A percentile compares a stretch with the other conserved stretches of the same genome.
phyloP scores from a whole-genome alignment of 2,888 invertebrate genomes.

The Lissonota sp. region DNA sequence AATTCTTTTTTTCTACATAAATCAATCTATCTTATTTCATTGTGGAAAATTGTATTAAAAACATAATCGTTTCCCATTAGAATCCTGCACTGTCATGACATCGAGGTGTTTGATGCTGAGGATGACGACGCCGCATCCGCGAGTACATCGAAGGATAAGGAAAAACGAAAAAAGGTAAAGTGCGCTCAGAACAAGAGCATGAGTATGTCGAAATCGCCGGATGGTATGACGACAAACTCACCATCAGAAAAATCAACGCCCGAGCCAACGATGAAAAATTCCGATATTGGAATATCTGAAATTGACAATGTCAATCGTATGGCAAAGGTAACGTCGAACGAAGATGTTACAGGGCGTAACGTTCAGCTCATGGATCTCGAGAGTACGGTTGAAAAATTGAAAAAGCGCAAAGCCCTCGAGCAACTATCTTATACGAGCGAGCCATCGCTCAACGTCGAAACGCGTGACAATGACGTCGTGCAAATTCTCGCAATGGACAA shows the following conservation, averaged over 20 bases:
- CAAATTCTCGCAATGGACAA: slow-evolving; percentile 85
- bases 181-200: slow-evolving; percentile 56
- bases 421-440: slow-evolving; percentile 71
- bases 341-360: slow-evolving; percentile 67
- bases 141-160: slow-evolving; percentile 72
- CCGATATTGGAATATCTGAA: slow-evolving; percentile 70
- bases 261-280: slow-evolving; percentile 68
- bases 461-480: slow-evolving; percentile 74
- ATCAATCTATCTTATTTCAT: slow-evolving; percentile 5
- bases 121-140: slow-evolving; percentile 83
- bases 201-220: slow-evolving; percentile 66
- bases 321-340: slow-evolving; percentile 58
- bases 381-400: slow-evolving; percentile 80
- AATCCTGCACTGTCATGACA: slow-evolving; percentile 90
- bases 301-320: slow-evolving; percentile 68
- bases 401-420: slow-evolving; percentile 80
- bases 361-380: slow-evolving; percentile 77
- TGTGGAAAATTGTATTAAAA: slow-evolving; percentile 18
- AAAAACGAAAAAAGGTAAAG: slow-evolving; percentile 66
- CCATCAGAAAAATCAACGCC: slow-evolving; percentile 75
- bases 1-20: neutral
- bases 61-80: slow-evolving; percentile 75
- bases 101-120: slow-evolving; percentile 87
- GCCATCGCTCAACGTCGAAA: slow-evolving; percentile 68
- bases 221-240: slow-evolving; percentile 72